Evolutionary conservation across 2,888 invertebrate genomes (phyloP), one percentile per base, ranked within the genome.

Genomic region (Lochmaea crataegi): DNA sequence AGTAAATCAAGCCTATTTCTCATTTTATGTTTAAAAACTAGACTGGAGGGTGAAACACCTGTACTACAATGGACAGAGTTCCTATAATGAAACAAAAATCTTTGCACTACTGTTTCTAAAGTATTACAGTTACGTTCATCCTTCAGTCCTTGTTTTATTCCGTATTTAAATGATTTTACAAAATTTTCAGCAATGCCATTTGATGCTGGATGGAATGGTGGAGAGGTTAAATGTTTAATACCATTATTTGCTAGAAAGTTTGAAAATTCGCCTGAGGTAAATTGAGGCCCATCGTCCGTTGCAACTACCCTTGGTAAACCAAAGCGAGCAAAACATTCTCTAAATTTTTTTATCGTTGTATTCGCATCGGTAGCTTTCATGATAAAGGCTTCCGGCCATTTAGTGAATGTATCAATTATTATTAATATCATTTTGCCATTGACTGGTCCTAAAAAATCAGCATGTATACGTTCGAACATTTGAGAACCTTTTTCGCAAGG

Each of bases 351-450:
- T 10, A 42, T 10, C 11, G 11, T 11, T 12, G 12, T 45, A 14
- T 45, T 45, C 12, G 42, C 42, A 45, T 45, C 42, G 4, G 3
- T 12, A 45, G 12, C 4, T 45, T 45, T 45, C 42, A 45, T 45
- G 12, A 45, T 12, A 45, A 12, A 45, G 51, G 16, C 51, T 51
- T 51, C 51, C 2, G 72, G 68, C 68, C 68, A 68, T 57, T 72
- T 72, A 16, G 65, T 67, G 48, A 32, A 72, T 18, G 72, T 68
- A 32, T 72, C 72, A 14, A 64, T 56, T n/a, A 72, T 72, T 10
- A 72, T 57, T 16, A 68, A 45, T 26, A 72, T 32, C 38, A 48
- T 68, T 68, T 68, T 64, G 16, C 68, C 72, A 57, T 41, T 48
- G 12, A 72, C 51, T 1, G 65, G 72, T 26, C 65, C 68, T 32